phyloP scores from a whole-genome alignment of 2,888 invertebrate species.

The Hipparchia semele region DNA sequence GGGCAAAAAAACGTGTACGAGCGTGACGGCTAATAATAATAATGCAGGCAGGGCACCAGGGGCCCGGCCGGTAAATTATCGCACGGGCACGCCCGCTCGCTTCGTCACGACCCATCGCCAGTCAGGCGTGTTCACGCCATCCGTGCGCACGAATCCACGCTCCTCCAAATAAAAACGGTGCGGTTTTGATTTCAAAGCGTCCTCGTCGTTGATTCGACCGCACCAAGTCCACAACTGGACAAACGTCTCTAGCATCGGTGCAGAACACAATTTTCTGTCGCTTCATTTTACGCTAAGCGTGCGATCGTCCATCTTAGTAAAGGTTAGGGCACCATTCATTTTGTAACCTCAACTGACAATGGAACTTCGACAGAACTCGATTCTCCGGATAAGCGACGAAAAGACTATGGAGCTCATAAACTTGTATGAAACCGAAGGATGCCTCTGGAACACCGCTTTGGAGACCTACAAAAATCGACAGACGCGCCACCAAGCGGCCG shows the following conservation, averaged over 20 bases:
- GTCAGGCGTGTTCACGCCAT: slow-evolving; percentile 27
- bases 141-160: not conserved
- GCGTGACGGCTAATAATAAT: not conserved
- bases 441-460: slow-evolving; percentile 55
- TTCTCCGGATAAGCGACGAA: slow-evolving; percentile 25
- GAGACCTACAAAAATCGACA: slow-evolving; percentile 50
- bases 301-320: no score
- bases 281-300: no score
- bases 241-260: no score
- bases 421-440: slow-evolving; percentile 53
- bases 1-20: not conserved
- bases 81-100: no score
- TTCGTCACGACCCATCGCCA: slow-evolving; percentile 11
- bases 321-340: no score
- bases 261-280: no score
- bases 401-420: slow-evolving; percentile 47
- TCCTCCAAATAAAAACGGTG: not conserved
- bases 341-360: not conserved
- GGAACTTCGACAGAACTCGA: slow-evolving; percentile 11
- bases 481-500: slow-evolving; percentile 46
- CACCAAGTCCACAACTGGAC: not conserved
- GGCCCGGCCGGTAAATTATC: not conserved
- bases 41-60: not conserved
- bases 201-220: not conserved
- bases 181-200: not conserved